These are phyloP conservation scores for Cercocebus atys DNA, from an alignment of 2,113 vertebrate genomes.

Conservation along the genomic window DNA sequence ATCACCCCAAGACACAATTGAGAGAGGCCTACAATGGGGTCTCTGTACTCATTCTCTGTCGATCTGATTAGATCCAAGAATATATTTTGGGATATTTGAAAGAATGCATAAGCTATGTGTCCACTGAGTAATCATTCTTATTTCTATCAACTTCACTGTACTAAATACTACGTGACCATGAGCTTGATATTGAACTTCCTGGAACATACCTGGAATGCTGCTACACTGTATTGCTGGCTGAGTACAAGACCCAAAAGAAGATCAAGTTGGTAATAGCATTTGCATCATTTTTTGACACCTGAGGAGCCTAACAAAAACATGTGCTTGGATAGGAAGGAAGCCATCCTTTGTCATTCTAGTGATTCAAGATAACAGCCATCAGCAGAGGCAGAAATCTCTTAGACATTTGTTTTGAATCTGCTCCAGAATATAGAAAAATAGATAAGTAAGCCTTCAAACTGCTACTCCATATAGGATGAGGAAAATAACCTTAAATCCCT, in stretches of 20 bases:
- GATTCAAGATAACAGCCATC: neutral
- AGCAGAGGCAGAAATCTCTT: neutral
- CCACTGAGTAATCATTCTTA: neutral
- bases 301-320: neutral
- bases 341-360: neutral
- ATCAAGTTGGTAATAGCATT: neutral
- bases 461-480: neutral
- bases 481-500: neutral
- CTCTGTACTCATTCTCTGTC: neutral
- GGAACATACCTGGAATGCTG: neutral
- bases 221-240: neutral
- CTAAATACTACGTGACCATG: neutral
- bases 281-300: neutral
- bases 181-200: neutral
- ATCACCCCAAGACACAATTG: neutral
- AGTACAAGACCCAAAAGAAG: neutral
- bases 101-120: neutral
- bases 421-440: constrained; percentile 13
- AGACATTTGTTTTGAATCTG: neutral
- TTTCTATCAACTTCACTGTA: neutral
- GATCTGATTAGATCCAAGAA: neutral
- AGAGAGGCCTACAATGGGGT: neutral
- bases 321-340: neutral
- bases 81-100: neutral
- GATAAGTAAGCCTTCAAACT: neutral